Evolutionary conservation across 2,888 invertebrate species (phyloP).

Genomic region (Limnephilus lunatus): DNA sequence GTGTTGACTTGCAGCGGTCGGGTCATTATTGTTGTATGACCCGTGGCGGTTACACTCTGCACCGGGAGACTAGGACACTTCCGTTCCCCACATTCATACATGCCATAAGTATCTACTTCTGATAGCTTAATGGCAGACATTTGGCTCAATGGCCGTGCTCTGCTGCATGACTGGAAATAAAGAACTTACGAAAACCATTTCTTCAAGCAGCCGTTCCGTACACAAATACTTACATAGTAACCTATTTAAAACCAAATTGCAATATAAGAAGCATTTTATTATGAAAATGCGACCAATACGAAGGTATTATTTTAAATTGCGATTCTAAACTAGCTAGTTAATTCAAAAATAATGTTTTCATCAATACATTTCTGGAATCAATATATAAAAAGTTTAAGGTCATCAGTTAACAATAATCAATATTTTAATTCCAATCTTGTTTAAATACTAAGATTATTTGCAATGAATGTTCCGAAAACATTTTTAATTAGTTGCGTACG

Average conservation of each 20-base stretch:
- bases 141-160: neutral
- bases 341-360: neutral
- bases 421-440: too few species aligned
- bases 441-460: too few species aligned
- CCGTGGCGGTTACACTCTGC: slow-evolving; percentile 25
- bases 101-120: neutral
- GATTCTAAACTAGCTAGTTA: neutral
- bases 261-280: neutral
- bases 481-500: too few species aligned
- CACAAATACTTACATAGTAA: neutral
- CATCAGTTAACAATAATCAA: too few species aligned
- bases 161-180: neutral
- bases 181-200: neutral
- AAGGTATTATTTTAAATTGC: neutral
- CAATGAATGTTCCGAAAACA: too few species aligned
- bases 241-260: neutral
- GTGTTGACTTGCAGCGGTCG: neutral
- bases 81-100: slow-evolving; percentile 25
- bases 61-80: slow-evolving; percentile 20
- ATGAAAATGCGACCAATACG: neutral
- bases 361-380: neutral
- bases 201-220: neutral
- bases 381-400: neutral
- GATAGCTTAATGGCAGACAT: slow-evolving; percentile 8
- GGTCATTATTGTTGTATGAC: slow-evolving; percentile 45